Conservation (phyloP, 2,888 invertebrate genomes). For the Scaptomyza reducta region DNA sequence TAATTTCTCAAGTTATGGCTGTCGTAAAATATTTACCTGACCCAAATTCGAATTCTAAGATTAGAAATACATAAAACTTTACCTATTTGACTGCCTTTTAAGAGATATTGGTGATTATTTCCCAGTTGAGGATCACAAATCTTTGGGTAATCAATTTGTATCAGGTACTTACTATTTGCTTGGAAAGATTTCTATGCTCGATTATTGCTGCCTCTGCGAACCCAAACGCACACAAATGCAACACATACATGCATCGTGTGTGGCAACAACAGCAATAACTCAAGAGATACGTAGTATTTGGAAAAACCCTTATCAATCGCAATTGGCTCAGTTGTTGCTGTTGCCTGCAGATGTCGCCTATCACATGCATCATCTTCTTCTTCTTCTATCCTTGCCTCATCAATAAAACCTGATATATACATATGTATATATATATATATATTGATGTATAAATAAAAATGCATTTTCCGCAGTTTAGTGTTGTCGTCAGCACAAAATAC, state of each 20-base stretch:
- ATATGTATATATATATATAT: too few relatives aligned
- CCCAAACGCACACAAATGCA: too few relatives aligned
- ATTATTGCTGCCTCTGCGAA: too few relatives aligned
- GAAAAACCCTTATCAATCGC: conserved; percentile 62
- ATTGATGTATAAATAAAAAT: conserved; percentile 47
- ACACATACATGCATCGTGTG: conserved; percentile 33
- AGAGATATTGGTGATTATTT: not conserved
- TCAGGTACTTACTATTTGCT: conserved; percentile 1
- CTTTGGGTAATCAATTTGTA: not conserved
- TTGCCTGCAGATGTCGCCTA: conserved; percentile 46
- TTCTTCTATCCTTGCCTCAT: not conserved
- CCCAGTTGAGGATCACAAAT: not conserved
- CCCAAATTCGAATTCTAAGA: too few relatives aligned
- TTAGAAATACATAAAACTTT: not conserved
- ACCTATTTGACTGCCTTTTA: not conserved
- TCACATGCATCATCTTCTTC: not conserved
- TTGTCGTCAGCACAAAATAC: conserved; percentile 31
- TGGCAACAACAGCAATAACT: conserved; percentile 35
- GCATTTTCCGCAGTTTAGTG: conserved; percentile 39
- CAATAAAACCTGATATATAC: conserved; percentile 22
- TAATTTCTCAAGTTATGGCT: too few relatives aligned
- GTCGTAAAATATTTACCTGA: not conserved
- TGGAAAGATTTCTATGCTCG: not conserved
- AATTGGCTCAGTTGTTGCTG: conserved; percentile 36
- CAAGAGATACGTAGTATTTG: conserved; percentile 33